phyloP scores from a whole-genome alignment of 2,888 invertebrate species.

The Chymomyza amoena region DNA sequence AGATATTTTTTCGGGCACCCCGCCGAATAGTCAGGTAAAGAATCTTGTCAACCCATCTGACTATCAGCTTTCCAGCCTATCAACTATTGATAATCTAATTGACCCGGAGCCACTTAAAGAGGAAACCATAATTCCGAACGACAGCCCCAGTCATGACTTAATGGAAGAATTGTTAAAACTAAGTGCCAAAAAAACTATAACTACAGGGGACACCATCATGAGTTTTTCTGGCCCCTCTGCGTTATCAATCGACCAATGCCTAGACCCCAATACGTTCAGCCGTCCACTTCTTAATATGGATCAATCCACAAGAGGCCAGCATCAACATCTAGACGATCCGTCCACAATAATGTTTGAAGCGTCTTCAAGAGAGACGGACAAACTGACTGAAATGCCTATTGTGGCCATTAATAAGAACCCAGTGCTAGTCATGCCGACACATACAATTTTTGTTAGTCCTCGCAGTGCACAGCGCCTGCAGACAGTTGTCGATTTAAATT shows the following conservation, averaged over 20 bases:
- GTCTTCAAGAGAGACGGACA: not conserved
- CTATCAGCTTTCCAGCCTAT: constrained; percentile 50
- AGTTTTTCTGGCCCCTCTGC: not conserved
- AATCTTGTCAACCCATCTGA: constrained; percentile 37
- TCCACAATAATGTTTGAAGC: not conserved
- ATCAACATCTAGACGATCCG: not conserved
- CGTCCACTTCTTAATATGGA: constrained; percentile 36
- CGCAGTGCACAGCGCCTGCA: not conserved
- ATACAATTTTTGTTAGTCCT: not conserved
- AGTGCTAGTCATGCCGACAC: not conserved
- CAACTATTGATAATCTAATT: not conserved
- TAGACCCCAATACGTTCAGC: not conserved
- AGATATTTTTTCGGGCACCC: no score
- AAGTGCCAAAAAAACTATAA: not conserved
- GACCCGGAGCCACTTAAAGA: not conserved
- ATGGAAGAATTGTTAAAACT: not conserved
- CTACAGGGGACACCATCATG: not conserved
- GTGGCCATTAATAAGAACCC: not conserved
- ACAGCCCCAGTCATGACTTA: not conserved
- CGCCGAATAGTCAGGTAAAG: not conserved
- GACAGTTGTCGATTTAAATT: constrained; percentile 38
- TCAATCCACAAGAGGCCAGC: not conserved
- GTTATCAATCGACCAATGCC: not conserved
- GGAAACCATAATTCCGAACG: not conserved
- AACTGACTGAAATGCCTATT: no score